Base-by-base conservation (phyloP, 1,140 invertebrate genomes). In the Aphaenogaster floridana region DNA sequence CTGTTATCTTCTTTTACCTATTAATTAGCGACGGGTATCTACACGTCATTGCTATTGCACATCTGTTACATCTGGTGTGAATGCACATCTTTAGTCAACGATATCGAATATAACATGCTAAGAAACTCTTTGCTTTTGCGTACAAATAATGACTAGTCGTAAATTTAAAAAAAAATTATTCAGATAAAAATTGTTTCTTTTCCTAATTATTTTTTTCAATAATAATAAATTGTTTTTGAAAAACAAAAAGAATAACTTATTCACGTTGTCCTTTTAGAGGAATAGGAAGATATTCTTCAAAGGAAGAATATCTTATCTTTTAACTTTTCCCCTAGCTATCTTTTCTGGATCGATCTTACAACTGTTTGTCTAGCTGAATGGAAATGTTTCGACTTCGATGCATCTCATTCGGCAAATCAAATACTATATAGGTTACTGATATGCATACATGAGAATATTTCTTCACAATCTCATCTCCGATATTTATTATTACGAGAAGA, bases 21-120 rank as follows among this genome's bases (percentile, higher is more conserved):
- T 78, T 52, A 52, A 68, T 80, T 50, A 69, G 17, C 34, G 39
- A 52, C 61, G 48, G 34, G 7, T 39, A 52, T 52, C 15, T 80
- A 36, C 11, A 15, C 13, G 17, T 17, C 39, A 45, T 78, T 63
- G 15, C 74, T 8, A 9, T 54, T n/a, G 21, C 54, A 45, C 57
- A 63, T 34, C 21, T 63, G 74, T 63, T 45, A 63, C 0, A 7
- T 8, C 39, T 45, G 1, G 59, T 28, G 28, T 28, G 28, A 28
- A 28, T 28, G n/a, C 45, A 6, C 39, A 63, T 45, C 39, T 42
- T 42, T 17, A 17, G 7, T 36, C 54, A 28, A 45, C 7, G 36
- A 61, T 45, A 59, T 15, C 9, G 36, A 28, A 3, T 6, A n/a
- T 7, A 45, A 61, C 17, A 1, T 63, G 13, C 28, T 34, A 42